Base-by-base conservation (phyloP, 1,140 invertebrate species). In the Neodiprion virginianus region DNA sequence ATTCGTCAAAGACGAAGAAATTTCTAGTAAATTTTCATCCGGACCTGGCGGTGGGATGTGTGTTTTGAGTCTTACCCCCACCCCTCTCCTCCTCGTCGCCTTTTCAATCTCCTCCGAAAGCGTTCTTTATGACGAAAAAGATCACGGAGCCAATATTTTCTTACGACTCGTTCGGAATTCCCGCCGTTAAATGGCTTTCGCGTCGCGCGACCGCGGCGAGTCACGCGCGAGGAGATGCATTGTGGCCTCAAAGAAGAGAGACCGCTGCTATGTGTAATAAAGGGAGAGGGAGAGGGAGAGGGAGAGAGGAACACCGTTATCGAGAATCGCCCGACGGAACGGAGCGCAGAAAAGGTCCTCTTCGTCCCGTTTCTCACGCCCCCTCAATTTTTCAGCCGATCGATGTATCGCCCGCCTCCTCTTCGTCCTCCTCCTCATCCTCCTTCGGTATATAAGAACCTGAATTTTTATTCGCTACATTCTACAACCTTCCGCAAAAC, bases 101-200 rank as follows among this genome's bases (percentile, higher is more conserved):
- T 61, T 61, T 61, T 61, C 53, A 61, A 61, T 61, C 53, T 17
- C 53, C n/a, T 61, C 28, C 28, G 28, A 40, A 5, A 40, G 28
- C 28, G 28, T 61, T 61, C 53, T 61, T 61, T 61, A 61, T 61
- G 53, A 61, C 53, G 11, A 61, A 61, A 40, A 61, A 11, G 53
- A 61, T 14, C 53, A 61, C 53, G 53, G n/a, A 8, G 53, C 53
- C 11, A 61, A 61, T 61, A 61, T 61, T 61, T 61, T 61, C 53
- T 61, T 61, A 61, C 53, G 53, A 61, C 53, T 61, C 11, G 53
- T 61, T 61, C 53, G 53, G n/a, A 61, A 61, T 61, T 61, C 53
- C 53, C 53, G 53, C 53, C 53, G 53, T 61, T 17, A 61, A 61
- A 61, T 61, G 53, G 53, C 53, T 61, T 61, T 61, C 53, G 53